Evolutionary conservation across 2,113 vertebrate species (phyloP), one percentile per base, ranked within the genome.

Genomic region (Notarius quadriscutis): DNA sequence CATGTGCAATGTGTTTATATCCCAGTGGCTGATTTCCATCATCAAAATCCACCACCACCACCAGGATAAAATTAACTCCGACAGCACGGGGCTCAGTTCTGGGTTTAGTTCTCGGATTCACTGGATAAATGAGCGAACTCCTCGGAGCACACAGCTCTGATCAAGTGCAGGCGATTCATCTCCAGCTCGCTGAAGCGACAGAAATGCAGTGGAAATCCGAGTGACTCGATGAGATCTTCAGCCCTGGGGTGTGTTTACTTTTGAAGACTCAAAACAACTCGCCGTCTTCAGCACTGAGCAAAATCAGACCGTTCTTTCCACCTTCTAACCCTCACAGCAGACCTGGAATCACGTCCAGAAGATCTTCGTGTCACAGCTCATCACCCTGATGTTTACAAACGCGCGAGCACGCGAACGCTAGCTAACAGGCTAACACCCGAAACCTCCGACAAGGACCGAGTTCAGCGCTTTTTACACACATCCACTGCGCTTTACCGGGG

Each of bases 311-410:
- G 41, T 63, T 18, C 11, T 51, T 51, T 50, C 2, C 8, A 11
- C 11, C 20, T 41, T 2, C 15, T 41, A 6, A 41, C 50, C 3
- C 18, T 22, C 10, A 0, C 18, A 25, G 25, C 4, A 11, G 2
- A 14, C 48, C 30, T 30, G 6, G 51, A 34, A 81, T 20, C 0
- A 60, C 34, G 1, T 1, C 15, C 78, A 9, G 2, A 34, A 22
- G 4, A 10, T 22, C 9, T 1, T 0, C 0, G 17, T 11, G 34
- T 41, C 55, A 3, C 2, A 27, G 1, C 18, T 25, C 1, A 11
- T 17, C 48, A 53, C 0, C 5, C 25, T 18, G n/a, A 83, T 83
- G 82, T 83, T 83, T 71, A 84, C 82, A 84, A 55, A 22, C 15
- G 50, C 50, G 25, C 63, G 51, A 79, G 25, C 74, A 53, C 0